Conservation (phyloP, 35 echinoderm and acorn worm genomes). For the Hemicentrotus pulcherrimus region DNA sequence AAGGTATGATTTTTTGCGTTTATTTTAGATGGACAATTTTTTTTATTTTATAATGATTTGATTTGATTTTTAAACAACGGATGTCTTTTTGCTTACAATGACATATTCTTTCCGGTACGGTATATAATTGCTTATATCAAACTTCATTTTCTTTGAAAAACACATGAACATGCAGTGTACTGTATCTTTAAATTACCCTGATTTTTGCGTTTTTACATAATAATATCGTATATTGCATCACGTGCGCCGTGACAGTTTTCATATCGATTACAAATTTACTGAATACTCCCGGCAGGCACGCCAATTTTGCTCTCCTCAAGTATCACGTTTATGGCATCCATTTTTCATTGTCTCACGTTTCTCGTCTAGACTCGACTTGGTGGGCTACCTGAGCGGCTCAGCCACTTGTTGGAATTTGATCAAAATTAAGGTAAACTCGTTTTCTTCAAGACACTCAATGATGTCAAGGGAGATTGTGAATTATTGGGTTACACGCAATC, state of each 20-base stretch:
- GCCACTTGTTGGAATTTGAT: not conserved
- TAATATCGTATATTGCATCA: not conserved
- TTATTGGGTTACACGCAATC: constrained; percentile 11
- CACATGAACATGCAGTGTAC: too few species aligned
- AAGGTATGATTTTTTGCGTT: too few species aligned
- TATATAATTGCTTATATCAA: too few species aligned
- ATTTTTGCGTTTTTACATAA: not conserved
- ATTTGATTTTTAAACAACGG: too few species aligned
- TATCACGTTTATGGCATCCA: not conserved
- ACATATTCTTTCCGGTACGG: too few species aligned
- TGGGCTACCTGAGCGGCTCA: not conserved
- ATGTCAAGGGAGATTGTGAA: not conserved
- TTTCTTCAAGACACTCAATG: not conserved
- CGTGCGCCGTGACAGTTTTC: not conserved
- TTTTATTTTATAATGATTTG: too few species aligned
- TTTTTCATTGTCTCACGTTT: not conserved
- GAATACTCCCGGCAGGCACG: not conserved
- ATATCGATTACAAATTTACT: not conserved
- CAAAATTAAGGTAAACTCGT: not conserved
- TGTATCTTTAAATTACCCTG: too few species aligned
- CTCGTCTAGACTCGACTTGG: not conserved
- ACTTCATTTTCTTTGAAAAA: too few species aligned
- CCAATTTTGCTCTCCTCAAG: not conserved
- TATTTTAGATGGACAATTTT: too few species aligned
- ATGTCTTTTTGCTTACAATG: too few species aligned